phyloP scores from a whole-genome alignment of 2,888 invertebrate species.

The Callimorpha dominula region DNA sequence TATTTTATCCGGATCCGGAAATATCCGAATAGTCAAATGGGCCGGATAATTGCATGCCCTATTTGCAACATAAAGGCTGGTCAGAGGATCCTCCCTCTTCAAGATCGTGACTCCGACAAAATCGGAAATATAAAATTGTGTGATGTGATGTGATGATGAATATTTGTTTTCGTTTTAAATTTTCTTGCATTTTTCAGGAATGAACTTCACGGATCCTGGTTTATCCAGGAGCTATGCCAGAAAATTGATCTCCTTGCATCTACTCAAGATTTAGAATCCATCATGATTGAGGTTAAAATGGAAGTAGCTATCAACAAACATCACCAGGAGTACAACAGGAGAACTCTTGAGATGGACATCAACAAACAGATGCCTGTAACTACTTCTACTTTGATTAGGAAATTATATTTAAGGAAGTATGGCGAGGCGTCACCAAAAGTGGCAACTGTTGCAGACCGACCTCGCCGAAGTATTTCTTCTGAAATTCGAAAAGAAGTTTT shows the following conservation, averaged over 20 bases:
- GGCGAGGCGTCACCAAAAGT: slow-evolving; percentile 34
- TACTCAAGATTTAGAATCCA: slow-evolving; percentile 68
- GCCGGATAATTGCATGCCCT: too few relatives aligned
- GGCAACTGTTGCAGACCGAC: slow-evolving; percentile 23
- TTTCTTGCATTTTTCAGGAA: slow-evolving; percentile 54
- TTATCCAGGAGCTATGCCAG: slow-evolving; percentile 73
- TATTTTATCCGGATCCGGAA: too few relatives aligned
- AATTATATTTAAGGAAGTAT: slow-evolving; percentile 63
- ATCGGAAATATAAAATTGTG: neutral
- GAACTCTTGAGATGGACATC: slow-evolving; percentile 58
- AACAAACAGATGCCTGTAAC: slow-evolving; percentile 69
- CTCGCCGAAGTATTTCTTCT: slow-evolving; percentile 8
- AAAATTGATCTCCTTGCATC: slow-evolving; percentile 64
- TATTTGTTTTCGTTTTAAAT: neutral
- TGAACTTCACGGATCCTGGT: slow-evolving; percentile 71
- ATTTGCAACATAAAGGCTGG: too few relatives aligned
- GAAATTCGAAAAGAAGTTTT: slow-evolving; percentile 48
- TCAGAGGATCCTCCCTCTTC: too few relatives aligned
- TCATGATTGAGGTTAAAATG: slow-evolving; percentile 70
- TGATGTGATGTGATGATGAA: neutral
- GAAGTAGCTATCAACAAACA: slow-evolving; percentile 70
- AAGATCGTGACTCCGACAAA: neutral
- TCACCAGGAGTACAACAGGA: slow-evolving; percentile 57
- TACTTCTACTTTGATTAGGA: slow-evolving; percentile 69
- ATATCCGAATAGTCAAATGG: too few relatives aligned